These are phyloP conservation scores for Phenacoccus solenopsis DNA, from an alignment of 1,140 invertebrate species.

Conservation along the genomic window DNA sequence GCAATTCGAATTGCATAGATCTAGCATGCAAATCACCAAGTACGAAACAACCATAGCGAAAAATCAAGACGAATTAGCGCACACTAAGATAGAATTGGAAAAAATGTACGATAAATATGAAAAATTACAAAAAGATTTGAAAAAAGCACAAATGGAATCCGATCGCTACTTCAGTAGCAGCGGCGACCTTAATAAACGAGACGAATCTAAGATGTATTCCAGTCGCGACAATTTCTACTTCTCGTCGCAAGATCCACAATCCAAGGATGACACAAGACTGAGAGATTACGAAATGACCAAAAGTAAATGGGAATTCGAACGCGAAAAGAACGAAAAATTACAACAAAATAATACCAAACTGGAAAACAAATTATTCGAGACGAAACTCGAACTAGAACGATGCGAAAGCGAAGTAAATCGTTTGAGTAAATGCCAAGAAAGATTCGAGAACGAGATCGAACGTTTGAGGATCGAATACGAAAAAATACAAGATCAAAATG, in stretches of 20 bases:
- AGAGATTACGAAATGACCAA: conserved; percentile 68
- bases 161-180: conserved; percentile 40
- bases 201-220: neutral
- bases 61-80: conserved; percentile 72
- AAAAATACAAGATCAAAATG: conserved; percentile 67
- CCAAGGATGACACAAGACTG: conserved; percentile 45
- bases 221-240: conserved; percentile 10
- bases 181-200: neutral
- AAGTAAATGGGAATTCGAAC: conserved; percentile 78
- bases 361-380: conserved; percentile 64
- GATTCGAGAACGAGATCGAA: conserved; percentile 61
- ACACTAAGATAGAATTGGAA: conserved; percentile 74
- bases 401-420: conserved; percentile 64
- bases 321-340: conserved; percentile 54
- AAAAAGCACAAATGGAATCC: conserved; percentile 63
- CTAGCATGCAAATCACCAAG: conserved; percentile 69
- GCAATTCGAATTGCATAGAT: conserved; percentile 68
- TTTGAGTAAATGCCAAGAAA: conserved; percentile 53
- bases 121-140: conserved; percentile 62
- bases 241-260: neutral
- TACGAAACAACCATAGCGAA: conserved; percentile 71
- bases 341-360: conserved; percentile 41
- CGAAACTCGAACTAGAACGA: conserved; percentile 63
- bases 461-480: conserved; percentile 70
- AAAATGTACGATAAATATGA: conserved; percentile 85